Base-by-base conservation (phyloP, 2,113 vertebrate genomes). In the Corvus moneduloides region DNA sequence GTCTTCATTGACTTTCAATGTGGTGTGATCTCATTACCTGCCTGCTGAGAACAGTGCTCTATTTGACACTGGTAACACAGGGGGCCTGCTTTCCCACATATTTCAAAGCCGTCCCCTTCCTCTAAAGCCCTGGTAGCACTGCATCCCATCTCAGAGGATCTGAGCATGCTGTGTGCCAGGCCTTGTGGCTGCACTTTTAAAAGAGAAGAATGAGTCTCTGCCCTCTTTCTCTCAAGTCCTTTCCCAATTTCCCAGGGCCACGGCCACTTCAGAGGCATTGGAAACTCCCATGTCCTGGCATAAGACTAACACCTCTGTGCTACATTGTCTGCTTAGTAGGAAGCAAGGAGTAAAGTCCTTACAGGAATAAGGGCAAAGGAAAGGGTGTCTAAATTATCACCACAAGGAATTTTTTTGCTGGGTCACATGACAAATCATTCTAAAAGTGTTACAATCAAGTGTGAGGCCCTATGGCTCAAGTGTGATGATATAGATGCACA, bases 1-100 rank as follows among this genome's bases (percentile, higher is more conserved):
- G 75, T 84, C 82, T 82, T 95, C 93, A 87, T 30, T 95, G 92
- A 87, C 84, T 94, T 93, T 94, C 11, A 18, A 10, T 82, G 78
- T 84, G 32, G 54, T 87, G 73, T 78, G 64, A 94, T 92, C 79
- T 96, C 87, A 79, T 79, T 91, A 94, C 76, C 26, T 83, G 66
- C 62, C 52, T 32, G 55, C 41, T 81, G 59, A 63, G 93, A 92
- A 69, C 43, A 82, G 69, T 52, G 62, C 43, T 86, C 22, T 71
- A 16, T 46, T 88, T 76, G 48, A 75, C 2, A 2, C n/a, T 77
- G 52, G 22, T 88, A 77, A 58, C 54, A 62, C 64, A 58, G 54
- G 26, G 64, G 21, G 26, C 17, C 16, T 64, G 68, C 17, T 62
- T 26, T 80, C 63, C 63, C 21, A 10, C 14, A 4, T 49, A 64